phyloP scores from a whole-genome alignment of 2,888 invertebrate genomes.

The Diloba caeruleocephala region DNA sequence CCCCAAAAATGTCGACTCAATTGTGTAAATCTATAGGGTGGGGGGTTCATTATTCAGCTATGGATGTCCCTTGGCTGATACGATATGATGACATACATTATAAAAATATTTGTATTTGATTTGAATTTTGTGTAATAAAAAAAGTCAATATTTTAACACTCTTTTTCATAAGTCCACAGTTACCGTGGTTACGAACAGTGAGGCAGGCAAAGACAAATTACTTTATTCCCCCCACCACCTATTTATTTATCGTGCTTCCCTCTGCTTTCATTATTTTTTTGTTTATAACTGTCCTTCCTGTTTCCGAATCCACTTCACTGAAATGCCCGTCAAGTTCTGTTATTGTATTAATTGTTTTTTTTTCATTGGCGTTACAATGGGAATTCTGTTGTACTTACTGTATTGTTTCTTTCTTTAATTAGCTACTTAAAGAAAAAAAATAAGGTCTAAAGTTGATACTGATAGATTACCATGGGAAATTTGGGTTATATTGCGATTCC shows the following conservation, averaged over 20 bases:
- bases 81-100: not conserved
- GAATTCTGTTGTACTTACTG: slow-evolving; percentile 1
- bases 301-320: slow-evolving; percentile 57
- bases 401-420: too few species aligned
- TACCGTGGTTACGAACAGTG: slow-evolving; percentile 43
- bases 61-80: too few species aligned
- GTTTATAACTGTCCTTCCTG: slow-evolving; percentile 65
- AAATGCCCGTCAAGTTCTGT: slow-evolving; percentile 37
- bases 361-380: slow-evolving; percentile 7
- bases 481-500: too few species aligned
- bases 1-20: too few species aligned
- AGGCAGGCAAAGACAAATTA: slow-evolving; percentile 76
- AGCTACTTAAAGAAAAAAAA: too few species aligned
- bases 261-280: slow-evolving; percentile 72
- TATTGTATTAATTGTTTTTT: slow-evolving; percentile 47
- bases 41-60: too few species aligned
- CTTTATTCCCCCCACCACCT: slow-evolving; percentile 73
- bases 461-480: too few species aligned
- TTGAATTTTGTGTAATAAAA: too few species aligned
- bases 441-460: too few species aligned
- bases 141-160: not conserved
- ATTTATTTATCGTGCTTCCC: slow-evolving; percentile 74
- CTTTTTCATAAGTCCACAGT: slow-evolving; percentile 49
- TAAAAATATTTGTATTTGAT: too few species aligned
- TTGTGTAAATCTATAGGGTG: too few species aligned